Evolutionary conservation across 2,797 vertebrate genomes (phyloP), one percentile per base, ranked within the genome.

Genomic region (Trachurus trachurus): DNA sequence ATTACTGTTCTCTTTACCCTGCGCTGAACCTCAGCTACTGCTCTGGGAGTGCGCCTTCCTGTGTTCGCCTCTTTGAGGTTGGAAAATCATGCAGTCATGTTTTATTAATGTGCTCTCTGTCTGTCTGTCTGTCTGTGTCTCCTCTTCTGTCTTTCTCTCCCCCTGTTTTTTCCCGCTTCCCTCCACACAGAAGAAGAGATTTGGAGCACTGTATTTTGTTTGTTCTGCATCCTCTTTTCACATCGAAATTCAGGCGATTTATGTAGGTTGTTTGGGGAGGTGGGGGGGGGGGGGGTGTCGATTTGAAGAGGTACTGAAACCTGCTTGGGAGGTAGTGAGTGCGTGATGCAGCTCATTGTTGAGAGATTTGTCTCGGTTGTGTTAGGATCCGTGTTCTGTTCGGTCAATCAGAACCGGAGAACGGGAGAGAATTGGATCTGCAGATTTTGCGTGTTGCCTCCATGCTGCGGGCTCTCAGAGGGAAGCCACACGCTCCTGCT

Each of bases 71-170:
- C 93, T 95, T 94, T 94, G 93, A 95, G 92, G 93, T 91, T 92
- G 90, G 91, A 92, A 94, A 94, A 91, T 92, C 90, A 92, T 90
- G 89, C 92, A 93, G 90, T 90, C 94, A 94, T 95, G 93, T 95
- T 95, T 95, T 95, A 95, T 95, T 95, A 94, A 96, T 93, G 91
- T 66, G 50, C 74, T 56, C 79, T 84, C 82, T 89, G 71, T 87
- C 78, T 89, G 74, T 82, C 76, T 71, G 66, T 84, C 82, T 89
- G 71, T 87, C 78, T 89, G 75, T 82, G 75, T 81, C 77, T 79
- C 63, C 62, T 50, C 67, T 52, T 71, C 69, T 65, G 57, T 82
- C 60, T 84, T 34, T 78, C 74, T 72, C 65, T 74, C 66, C 34
- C 21, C 26, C 26, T 29, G 31, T 74, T 83, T 74, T 22, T 60